phyloP scores from a whole-genome alignment of 2,888 invertebrate genomes.

The Allophyes oxyacanthae region DNA sequence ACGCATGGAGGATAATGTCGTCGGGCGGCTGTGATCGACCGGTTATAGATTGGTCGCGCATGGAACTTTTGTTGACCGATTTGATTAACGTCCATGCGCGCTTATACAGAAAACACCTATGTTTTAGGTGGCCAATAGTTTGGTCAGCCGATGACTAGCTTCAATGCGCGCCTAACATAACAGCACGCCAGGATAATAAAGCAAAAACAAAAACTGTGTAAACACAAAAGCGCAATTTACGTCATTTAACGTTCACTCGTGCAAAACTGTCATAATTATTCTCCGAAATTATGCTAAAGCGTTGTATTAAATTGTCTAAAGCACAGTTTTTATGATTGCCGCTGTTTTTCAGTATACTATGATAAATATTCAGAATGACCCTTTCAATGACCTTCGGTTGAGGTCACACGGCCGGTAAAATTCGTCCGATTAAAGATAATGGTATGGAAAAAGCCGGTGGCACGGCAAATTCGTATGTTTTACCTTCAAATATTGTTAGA shows the following conservation, averaged over 20 bases:
- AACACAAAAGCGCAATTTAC: slow-evolving; percentile 1
- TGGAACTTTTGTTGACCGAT: no score
- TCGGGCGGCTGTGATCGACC: no score
- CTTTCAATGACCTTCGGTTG: slow-evolving; percentile 20
- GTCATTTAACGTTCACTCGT: slow-evolving; percentile 1
- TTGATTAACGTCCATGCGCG: no score
- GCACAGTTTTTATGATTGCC: slow-evolving; percentile 6
- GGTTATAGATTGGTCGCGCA: no score
- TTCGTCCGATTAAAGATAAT: slow-evolving; percentile 39
- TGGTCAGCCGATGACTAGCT: no score
- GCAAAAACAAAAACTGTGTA: neutral
- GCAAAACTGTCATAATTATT: neutral
- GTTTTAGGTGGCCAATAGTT: no score
- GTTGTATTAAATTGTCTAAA: neutral
- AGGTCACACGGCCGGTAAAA: slow-evolving; percentile 30
- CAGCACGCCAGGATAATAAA: neutral
- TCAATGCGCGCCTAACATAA: no score
- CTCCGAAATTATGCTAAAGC: slow-evolving; percentile 16
- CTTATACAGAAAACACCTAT: no score
- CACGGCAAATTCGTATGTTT: slow-evolving; percentile 19
- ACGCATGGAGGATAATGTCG: no score
- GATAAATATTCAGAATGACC: slow-evolving; percentile 13
- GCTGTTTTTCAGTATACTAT: slow-evolving; percentile 11
- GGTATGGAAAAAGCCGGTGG: slow-evolving; percentile 16
- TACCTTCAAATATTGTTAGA: slow-evolving; percentile 23